Base-by-base conservation (phyloP, 2,888 invertebrate genomes). In the Synergus japonicus region DNA sequence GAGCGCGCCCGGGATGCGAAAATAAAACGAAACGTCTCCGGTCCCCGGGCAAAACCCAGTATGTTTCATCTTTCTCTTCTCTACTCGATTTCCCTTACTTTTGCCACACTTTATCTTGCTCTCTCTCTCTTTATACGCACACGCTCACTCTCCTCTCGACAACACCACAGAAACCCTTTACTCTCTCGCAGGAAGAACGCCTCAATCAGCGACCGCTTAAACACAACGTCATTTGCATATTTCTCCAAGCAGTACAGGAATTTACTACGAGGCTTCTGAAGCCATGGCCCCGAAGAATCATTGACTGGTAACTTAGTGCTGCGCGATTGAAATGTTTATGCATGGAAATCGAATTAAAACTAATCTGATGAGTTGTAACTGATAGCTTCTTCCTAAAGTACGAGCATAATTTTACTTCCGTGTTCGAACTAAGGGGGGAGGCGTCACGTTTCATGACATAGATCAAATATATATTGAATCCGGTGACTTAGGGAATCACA, bases 31-130 rank as follows among this genome's bases (percentile, higher is more conserved):
- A 81, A 84, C 78, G 76, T 60, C 60, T 41, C 66, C 80, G 82
- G 82, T 83, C 83, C 84, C 80, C 76, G 82, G 81, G 83, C 83
- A 79, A 84, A 83, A 84, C 83, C 69, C 18, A 88, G 93, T 85
- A 4, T 93, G 46, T 89, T 91, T 80, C 90, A 91, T 76, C 92
- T 92, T 65, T 93, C 92, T 73, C 93, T 93, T 89, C 92, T 85
- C 22, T 43, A 29, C 41, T 77, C 77, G 79, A 79, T 66, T 79
- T 65, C 77, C 77, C 37, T 78, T 78, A 80, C 78, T 65, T 78
- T 65, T 78, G 77, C 66, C 76, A 58, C 10, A 44, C 77, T 43
- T 78, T 81, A 79, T 78, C 78, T 81, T 83, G 85, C 83, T 79
- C 77, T 82, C 83, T 79, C 77, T 82, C 77, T 58, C 49, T 66